phyloP scores from a whole-genome alignment of 2,888 invertebrate species.

The Charanyca ferruginea region DNA sequence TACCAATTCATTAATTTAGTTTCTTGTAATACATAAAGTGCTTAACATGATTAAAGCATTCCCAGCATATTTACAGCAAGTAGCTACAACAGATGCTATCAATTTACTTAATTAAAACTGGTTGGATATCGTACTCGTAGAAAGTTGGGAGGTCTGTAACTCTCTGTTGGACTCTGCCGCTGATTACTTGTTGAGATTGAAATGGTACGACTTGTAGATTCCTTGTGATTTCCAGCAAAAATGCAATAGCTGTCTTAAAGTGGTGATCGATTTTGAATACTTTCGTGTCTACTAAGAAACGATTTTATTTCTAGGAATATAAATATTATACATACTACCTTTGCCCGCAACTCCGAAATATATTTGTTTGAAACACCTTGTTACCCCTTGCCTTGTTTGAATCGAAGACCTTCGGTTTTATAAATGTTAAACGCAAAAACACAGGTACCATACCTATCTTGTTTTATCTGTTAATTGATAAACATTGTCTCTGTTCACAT shows the following conservation, averaged over 20 bases:
- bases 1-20: constrained; percentile 10
- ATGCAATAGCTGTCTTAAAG: neutral
- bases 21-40: constrained; percentile 7
- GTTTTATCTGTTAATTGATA: constrained; percentile 31
- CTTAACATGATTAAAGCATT: constrained; percentile 35
- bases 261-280: neutral
- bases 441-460: no score
- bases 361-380: no score
- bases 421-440: constrained; percentile 1
- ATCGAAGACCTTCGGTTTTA: no score
- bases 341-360: no score
- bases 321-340: no score
- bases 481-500: constrained; percentile 12
- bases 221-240: neutral
- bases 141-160: constrained; percentile 54
- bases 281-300: neutral
- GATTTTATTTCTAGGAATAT: no score
- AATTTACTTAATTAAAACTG: constrained; percentile 51
- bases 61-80: constrained; percentile 18
- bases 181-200: constrained; percentile 11
- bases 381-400: no score
- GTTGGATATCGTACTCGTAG: constrained; percentile 31
- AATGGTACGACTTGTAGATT: constrained; percentile 24
- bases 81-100: constrained; percentile 41
- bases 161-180: constrained; percentile 6